Evolutionary conservation across 2,888 invertebrate species (phyloP).

Genomic region (Tupiocoris notatus): DNA sequence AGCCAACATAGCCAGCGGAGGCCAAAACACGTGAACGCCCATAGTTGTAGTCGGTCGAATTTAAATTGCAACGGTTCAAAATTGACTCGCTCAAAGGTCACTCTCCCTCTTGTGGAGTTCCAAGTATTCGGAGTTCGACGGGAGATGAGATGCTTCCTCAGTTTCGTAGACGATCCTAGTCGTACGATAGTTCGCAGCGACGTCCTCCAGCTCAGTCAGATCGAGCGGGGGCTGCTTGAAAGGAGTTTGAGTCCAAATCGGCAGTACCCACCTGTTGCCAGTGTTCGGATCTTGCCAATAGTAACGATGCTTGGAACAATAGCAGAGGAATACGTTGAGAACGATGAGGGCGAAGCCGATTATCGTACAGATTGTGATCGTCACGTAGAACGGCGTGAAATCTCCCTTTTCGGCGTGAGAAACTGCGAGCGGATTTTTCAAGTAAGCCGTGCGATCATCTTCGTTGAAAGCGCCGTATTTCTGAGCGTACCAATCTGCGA

Average conservation of each 20-base stretch:
- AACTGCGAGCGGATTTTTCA: conserved; percentile 63
- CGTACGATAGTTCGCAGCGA: conserved; percentile 51
- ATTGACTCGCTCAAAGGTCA: too few relatives aligned
- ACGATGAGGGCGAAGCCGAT: conserved; percentile 68
- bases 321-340: conserved; percentile 76
- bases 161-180: conserved; percentile 49
- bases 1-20: conserved; percentile 70
- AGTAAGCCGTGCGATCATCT: conserved; percentile 41
- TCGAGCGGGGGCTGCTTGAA: conserved; percentile 80
- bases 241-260: conserved; percentile 80
- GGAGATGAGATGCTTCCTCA: conserved; percentile 51
- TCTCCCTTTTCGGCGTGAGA: conserved; percentile 64
- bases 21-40: conserved; percentile 71
- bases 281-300: conserved; percentile 84
- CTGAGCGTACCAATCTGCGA: background rate
- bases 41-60: too few relatives aligned
- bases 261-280: conserved; percentile 82
- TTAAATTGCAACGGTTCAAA: too few relatives aligned
- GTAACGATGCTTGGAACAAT: conserved; percentile 72
- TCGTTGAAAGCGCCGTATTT: conserved; percentile 19
- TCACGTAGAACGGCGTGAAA: conserved; percentile 82
- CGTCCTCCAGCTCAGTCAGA: conserved; percentile 67
- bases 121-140: conserved; percentile 57
- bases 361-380: conserved; percentile 73
- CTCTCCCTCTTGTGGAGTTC: conserved; percentile 77